These are phyloP conservation scores for Tetheella fluctuosa DNA, from an alignment of 2,888 invertebrate species.

Conservation along the genomic window DNA sequence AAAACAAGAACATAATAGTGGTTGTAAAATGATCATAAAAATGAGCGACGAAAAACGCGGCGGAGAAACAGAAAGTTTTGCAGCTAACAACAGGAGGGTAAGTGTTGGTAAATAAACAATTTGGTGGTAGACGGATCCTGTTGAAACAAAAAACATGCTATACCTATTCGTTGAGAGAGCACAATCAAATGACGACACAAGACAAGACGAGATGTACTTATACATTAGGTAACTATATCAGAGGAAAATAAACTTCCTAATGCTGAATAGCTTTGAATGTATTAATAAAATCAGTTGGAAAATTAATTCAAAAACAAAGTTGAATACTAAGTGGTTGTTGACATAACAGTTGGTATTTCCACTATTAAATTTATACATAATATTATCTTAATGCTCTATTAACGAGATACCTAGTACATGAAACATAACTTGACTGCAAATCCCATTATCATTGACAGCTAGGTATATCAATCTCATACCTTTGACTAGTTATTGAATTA, in stretches of 20 bases:
- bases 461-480: background rate
- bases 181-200: background rate
- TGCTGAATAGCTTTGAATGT: background rate
- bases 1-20: conserved; percentile 43
- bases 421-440: background rate
- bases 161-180: background rate
- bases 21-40: conserved; percentile 39
- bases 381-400: no score
- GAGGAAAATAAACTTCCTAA: conserved; percentile 4
- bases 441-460: conserved; percentile 1
- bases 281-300: background rate
- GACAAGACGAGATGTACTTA: no score
- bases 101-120: background rate
- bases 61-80: conserved; percentile 7
- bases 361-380: no score
- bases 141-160: background rate
- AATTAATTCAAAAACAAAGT: background rate
- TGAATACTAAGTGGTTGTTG: no score
- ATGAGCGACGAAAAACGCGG: background rate
- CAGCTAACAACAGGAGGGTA: background rate
- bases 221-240: background rate
- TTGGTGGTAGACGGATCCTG: background rate
- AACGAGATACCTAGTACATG: background rate
- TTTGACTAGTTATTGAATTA: conserved; percentile 12
- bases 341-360: no score